Evolutionary conservation across 2,797 vertebrate genomes (phyloP), one percentile per base, ranked within the genome.

Genomic region (Diceros bicornis): DNA sequence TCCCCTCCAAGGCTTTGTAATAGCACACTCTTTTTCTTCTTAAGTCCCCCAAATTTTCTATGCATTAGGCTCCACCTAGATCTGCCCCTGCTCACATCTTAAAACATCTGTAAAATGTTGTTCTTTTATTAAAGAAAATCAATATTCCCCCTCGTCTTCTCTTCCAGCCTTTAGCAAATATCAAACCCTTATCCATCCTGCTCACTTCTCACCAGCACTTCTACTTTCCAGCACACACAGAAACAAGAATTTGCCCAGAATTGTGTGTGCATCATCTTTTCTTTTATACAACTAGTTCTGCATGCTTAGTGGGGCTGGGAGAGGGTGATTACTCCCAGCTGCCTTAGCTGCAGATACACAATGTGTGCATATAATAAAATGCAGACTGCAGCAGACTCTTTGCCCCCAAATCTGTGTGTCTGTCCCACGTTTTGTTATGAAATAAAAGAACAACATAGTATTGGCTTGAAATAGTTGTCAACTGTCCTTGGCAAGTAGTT

Each of bases 271-370:
- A 2, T 32, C 78, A 12, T 27, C 27, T 52, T 25, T 12, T 18
- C 1, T 41, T 47, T 25, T 50, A 8, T 5, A 3, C 1, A 23
- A 12, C 27, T 17, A 9, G 2, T 27, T 44, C 8, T 18, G 18
- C 18, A 2, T 1, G 20, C 4, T 25, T 16, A 0, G 27, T 7
- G 20, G 47, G 11, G 69, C 9, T 47, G 14, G 3, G 32, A 34
- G 27, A 57, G 21, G 55, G 47, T 2, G 9, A 0, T 18, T 1
- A 7, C 6, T 68, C 34, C 12, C 9, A 1, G 13, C 3, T 12
- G 62, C 34, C 9, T 0, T 8, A 8, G 34, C 34, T n/a, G 50
- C 0, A 0, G 27, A 25, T 29, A 5, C 37, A 8, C 20, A 4
- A 2, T 2, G 2, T 1, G 0, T 8, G 4, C 14, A 6, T 29